A percentile compares a stretch with the other conserved stretches of the same genome.
phyloP scores from a whole-genome alignment of 23 tunicate species.

The Trididemnum miniatum region DNA sequence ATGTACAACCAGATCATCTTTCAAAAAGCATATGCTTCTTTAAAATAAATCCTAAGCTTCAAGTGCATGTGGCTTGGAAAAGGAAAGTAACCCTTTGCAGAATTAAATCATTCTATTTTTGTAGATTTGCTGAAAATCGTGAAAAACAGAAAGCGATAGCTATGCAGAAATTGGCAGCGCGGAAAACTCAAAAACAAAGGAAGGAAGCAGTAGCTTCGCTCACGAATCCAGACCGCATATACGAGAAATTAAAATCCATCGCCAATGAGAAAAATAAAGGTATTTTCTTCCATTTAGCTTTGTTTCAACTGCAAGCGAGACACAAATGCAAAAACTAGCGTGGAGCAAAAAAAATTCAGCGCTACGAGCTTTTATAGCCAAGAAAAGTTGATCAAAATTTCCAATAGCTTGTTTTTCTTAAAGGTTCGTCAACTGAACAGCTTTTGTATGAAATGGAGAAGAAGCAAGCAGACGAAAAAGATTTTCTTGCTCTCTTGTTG shows the following conservation, averaged over 20 bases:
- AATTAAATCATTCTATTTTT: too few species aligned
- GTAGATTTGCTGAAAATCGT: slow-evolving; percentile 35
- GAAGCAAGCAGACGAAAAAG: slow-evolving; percentile 74
- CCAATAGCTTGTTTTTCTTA: too few species aligned
- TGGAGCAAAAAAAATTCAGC: too few species aligned
- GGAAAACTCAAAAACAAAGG: slow-evolving; percentile 49
- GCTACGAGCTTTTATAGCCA: too few species aligned
- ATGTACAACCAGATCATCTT: too few species aligned
- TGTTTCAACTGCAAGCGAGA: too few species aligned
- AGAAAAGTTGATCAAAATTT: too few species aligned
- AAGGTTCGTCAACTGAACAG: slow-evolving; percentile 74
- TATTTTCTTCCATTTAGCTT: not conserved
- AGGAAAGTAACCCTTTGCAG: too few species aligned
- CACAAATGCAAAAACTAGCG: too few species aligned
- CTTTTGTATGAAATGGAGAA: slow-evolving; percentile 60
- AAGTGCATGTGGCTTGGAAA: too few species aligned
- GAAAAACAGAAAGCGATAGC: slow-evolving; percentile 58
- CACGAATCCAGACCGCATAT: slow-evolving; percentile 46
- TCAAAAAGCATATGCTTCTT: too few species aligned
- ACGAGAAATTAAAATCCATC: slow-evolving; percentile 37
- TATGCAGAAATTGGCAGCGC: slow-evolving; percentile 61
- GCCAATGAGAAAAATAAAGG: slow-evolving; percentile 54
- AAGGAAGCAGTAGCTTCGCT: slow-evolving; percentile 60
- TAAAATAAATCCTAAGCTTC: too few species aligned
- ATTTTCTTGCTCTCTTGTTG: slow-evolving; percentile 35